These are phyloP conservation scores for Phalanger gymnotis DNA, from an alignment of 2,797 vertebrate genomes.

Conservation along the genomic window DNA sequence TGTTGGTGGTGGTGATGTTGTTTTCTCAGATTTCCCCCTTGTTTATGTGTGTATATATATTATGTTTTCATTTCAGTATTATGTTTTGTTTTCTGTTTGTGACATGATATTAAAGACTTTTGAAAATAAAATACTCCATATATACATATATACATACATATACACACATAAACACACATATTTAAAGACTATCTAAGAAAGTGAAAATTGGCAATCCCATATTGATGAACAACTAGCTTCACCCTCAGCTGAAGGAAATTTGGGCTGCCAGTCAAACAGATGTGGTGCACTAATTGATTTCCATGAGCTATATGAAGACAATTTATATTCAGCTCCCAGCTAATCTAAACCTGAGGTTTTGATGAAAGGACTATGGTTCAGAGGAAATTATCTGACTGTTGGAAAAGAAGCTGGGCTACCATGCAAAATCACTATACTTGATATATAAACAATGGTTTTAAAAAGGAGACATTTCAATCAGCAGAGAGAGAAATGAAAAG, in stretches of 20 bases:
- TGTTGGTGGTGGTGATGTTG: no score
- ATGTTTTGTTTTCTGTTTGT: no score
- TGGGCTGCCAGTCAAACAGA: conserved; percentile 24
- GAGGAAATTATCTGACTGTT: conserved; percentile 45
- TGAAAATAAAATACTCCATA: no score
- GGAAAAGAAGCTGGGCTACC: not conserved
- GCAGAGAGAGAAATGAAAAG: conserved; percentile 30
- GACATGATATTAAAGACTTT: no score
- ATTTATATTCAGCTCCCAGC: not conserved
- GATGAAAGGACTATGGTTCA: conserved; percentile 8
- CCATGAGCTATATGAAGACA: not conserved
- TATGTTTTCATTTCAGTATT: no score
- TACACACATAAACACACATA: not conserved
- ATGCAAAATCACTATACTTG: not conserved
- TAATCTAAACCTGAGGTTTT: conserved; percentile 2
- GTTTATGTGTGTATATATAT: no score
- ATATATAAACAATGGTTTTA: conserved; percentile 38
- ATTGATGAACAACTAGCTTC: not conserved
- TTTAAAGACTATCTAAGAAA: conserved; percentile 1
- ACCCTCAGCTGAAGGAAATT: conserved; percentile 2
- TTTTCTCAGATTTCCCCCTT: no score
- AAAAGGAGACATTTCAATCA: not conserved
- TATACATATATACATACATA: no score
- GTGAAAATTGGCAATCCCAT: not conserved
- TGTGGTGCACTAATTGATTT: not conserved